Conservation (phyloP, 2,113 vertebrate species). For the Apteryx mantelli region DNA sequence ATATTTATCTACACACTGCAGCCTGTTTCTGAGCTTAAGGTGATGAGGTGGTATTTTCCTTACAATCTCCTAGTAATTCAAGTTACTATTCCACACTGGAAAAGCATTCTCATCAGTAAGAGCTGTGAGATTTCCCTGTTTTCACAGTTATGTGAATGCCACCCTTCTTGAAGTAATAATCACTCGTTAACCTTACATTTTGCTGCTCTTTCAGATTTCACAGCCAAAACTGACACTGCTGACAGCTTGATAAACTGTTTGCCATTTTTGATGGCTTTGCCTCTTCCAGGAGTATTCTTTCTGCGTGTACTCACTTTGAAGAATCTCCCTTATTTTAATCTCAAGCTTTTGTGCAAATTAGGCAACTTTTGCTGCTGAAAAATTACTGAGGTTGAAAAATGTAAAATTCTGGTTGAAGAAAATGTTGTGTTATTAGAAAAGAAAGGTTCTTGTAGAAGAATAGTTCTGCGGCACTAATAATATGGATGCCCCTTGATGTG, state of each 20-base stretch:
- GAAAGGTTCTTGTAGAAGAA: background rate
- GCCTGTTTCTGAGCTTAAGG: background rate
- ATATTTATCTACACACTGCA: background rate
- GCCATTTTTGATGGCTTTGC: background rate
- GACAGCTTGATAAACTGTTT: slow-evolving; percentile 62
- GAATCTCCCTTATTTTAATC: background rate
- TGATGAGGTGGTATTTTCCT: slow-evolving; percentile 14
- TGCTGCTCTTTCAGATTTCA: slow-evolving; percentile 51
- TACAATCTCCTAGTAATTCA: background rate
- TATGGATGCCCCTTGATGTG: background rate
- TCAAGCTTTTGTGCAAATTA: background rate
- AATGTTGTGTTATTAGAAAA: background rate
- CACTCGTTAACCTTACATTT: slow-evolving; percentile 55
- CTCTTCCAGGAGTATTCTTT: slow-evolving; percentile 46
- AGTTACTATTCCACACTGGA: background rate
- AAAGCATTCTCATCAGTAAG: slow-evolving; percentile 37
- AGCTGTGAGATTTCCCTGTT: slow-evolving; percentile 44
- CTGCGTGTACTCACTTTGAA: background rate
- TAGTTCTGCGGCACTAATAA: background rate
- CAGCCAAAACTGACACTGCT: slow-evolving; percentile 46
- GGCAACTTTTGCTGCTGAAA: background rate
- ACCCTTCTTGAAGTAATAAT: slow-evolving; percentile 49
- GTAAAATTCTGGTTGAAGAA: background rate
- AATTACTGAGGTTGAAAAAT: background rate
- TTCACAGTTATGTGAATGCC: slow-evolving; percentile 42